Evolutionary conservation across 2,888 invertebrate genomes (phyloP).

Genomic region (Macrophya annulata): DNA sequence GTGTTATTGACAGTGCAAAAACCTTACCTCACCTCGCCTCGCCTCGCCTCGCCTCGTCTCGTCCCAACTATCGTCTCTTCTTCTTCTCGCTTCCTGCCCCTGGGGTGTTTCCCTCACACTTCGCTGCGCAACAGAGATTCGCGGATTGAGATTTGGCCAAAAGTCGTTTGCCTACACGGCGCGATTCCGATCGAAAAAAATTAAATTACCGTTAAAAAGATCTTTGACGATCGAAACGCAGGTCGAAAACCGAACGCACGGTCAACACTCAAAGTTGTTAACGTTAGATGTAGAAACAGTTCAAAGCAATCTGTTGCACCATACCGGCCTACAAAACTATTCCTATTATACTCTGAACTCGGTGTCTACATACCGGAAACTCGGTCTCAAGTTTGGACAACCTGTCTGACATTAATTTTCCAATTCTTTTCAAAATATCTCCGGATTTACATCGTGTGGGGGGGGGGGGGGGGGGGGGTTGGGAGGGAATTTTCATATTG

Average conservation of each 20-base stretch:
- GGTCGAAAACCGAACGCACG: neutral
- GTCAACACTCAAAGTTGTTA: neutral
- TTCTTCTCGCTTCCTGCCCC: constrained; percentile 56
- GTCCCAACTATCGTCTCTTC: constrained; percentile 57
- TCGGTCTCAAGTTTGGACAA: neutral
- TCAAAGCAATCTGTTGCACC: constrained; percentile 33
- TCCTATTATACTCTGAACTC: constrained; percentile 1
- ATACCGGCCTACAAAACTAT: neutral
- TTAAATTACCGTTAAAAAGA: constrained; percentile 23
- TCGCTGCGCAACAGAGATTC: constrained; percentile 43
- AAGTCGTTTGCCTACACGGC: constrained; percentile 47
- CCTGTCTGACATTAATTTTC: neutral
- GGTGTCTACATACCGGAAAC: neutral
- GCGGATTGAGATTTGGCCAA: constrained; percentile 37
- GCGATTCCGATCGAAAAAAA: constrained; percentile 32
- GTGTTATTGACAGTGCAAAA: constrained; percentile 78
- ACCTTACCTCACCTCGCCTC: constrained; percentile 64
- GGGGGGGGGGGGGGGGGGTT: too few species aligned
- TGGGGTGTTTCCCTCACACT: constrained; percentile 45
- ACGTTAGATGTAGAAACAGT: neutral
- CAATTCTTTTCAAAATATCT: neutral
- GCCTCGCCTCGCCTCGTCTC: constrained; percentile 62
- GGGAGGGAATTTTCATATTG: neutral
- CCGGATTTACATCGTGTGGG: neutral
- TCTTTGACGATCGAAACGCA: constrained; percentile 14